Evolutionary conservation across 2,113 vertebrate species (phyloP).

Genomic region (Rhinogobius similis): DNA sequence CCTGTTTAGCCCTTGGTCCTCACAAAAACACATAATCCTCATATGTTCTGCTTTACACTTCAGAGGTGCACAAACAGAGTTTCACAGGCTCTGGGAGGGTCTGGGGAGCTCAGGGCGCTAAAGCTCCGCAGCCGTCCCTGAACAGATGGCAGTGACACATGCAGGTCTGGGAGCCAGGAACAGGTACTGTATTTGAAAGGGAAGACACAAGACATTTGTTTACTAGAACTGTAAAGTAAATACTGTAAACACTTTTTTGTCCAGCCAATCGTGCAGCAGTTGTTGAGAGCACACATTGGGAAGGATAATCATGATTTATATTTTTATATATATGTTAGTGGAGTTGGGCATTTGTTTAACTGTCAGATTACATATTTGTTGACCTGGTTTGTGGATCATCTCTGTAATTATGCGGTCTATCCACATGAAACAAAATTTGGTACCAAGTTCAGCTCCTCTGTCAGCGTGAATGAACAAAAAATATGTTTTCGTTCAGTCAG

Average conservation of each 20-base stretch:
- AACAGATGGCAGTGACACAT: conserved; percentile 61
- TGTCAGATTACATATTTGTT: no score
- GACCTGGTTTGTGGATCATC: no score
- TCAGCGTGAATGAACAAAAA: no score
- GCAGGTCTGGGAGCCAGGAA: conserved; percentile 48
- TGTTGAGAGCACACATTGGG: neutral
- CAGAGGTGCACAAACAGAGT: conserved; percentile 20
- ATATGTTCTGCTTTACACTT: conserved; percentile 24
- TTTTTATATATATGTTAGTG: no score
- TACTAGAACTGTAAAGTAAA: neutral
- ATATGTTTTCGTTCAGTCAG: no score
- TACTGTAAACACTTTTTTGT: neutral
- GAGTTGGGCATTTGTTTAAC: no score
- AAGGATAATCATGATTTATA: no score
- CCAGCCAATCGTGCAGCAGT: neutral
- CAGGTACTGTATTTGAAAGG: conserved; percentile 35
- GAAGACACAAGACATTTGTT: conserved; percentile 9
- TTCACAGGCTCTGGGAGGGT: conserved; percentile 26
- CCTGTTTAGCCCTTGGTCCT: conserved; percentile 50
- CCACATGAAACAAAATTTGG: no score
- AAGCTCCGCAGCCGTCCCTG: conserved; percentile 47
- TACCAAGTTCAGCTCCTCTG: no score
- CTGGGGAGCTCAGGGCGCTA: conserved; percentile 45
- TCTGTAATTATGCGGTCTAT: no score
- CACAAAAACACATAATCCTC: conserved; percentile 16